phyloP scores from a whole-genome alignment of 2,113 vertebrate species.

The Jacana jacana region DNA sequence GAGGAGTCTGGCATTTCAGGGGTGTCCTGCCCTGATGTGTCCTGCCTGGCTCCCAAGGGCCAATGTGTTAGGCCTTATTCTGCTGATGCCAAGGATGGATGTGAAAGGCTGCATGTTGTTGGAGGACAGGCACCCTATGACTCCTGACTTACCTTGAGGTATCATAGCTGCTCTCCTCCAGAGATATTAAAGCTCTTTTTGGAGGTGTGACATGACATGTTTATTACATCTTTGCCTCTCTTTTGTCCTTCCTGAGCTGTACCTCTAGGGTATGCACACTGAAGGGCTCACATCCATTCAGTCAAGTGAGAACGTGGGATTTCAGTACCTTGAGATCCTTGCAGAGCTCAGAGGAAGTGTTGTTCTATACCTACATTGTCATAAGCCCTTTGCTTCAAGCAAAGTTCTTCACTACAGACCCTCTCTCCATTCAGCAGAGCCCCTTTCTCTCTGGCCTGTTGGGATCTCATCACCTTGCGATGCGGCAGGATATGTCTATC shows the following conservation, averaged over 20 bases:
- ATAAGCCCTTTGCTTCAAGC: neutral
- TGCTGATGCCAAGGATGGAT: fast-evolving
- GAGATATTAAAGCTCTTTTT: neutral
- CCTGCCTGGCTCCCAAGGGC: neutral
- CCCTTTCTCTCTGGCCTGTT: neutral
- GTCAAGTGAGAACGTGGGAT: neutral
- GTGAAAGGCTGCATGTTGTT: neutral
- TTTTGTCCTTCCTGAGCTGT: neutral
- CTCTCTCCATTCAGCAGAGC: neutral
- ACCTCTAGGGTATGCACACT: neutral
- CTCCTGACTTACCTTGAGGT: neutral
- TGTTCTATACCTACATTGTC: neutral
- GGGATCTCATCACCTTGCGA: neutral
- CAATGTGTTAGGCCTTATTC: neutral
- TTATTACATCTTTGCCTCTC: neutral
- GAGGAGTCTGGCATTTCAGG: neutral
- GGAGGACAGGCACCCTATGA: neutral
- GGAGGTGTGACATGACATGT: neutral
- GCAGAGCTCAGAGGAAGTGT: neutral
- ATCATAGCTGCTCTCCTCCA: neutral
- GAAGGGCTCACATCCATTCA: neutral
- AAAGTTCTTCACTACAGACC: neutral
- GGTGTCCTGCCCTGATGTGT: too few relatives aligned
- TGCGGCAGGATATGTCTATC: neutral
- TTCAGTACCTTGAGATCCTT: neutral